These are phyloP conservation scores for Apamea crenata DNA, from an alignment of 2,888 invertebrate species.

Conservation along the genomic window DNA sequence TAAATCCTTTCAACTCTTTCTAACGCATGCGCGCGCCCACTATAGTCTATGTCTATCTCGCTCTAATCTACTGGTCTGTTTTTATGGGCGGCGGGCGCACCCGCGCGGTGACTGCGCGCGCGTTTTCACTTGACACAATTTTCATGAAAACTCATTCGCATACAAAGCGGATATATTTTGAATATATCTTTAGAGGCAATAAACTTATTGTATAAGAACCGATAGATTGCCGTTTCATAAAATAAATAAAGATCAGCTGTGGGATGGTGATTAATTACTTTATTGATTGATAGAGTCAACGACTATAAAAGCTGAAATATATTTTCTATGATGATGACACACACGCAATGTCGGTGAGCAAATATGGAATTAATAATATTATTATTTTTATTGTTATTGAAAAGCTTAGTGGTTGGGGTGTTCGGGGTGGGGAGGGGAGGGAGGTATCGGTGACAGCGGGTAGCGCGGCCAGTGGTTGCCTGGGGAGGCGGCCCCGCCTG, in stretches of 20 bases:
- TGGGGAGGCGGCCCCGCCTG: conserved; percentile 75
- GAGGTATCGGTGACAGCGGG: conserved; percentile 83
- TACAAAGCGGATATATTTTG: conserved; percentile 15
- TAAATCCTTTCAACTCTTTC: conserved; percentile 72
- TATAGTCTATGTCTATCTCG: conserved; percentile 72
- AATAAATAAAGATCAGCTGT: conserved; percentile 23
- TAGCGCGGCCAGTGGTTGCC: conserved; percentile 83
- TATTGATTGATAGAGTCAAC: conserved; percentile 41
- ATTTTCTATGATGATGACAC: conserved; percentile 38
- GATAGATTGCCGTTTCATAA: conserved; percentile 29
- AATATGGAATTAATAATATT: conserved; percentile 72
- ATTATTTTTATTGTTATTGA: conserved; percentile 83
- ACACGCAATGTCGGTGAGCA: conserved; percentile 51
- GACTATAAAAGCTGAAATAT: conserved; percentile 46
- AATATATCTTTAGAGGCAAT: not conserved
- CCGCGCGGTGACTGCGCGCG: conserved; percentile 76
- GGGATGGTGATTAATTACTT: conserved; percentile 37
- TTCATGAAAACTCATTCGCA: conserved; percentile 58
- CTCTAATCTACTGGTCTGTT: conserved; percentile 81
- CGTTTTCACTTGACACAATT: conserved; percentile 71
- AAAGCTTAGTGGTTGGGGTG: conserved; percentile 77
- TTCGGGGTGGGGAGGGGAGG: conserved; percentile 73
- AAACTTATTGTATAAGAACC: conserved; percentile 6
- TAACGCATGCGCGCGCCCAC: conserved; percentile 61
- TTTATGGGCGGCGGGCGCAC: conserved; percentile 83